Base-by-base conservation (phyloP, 2,113 vertebrate genomes). In the Pseudolaguvia tuberculata region DNA sequence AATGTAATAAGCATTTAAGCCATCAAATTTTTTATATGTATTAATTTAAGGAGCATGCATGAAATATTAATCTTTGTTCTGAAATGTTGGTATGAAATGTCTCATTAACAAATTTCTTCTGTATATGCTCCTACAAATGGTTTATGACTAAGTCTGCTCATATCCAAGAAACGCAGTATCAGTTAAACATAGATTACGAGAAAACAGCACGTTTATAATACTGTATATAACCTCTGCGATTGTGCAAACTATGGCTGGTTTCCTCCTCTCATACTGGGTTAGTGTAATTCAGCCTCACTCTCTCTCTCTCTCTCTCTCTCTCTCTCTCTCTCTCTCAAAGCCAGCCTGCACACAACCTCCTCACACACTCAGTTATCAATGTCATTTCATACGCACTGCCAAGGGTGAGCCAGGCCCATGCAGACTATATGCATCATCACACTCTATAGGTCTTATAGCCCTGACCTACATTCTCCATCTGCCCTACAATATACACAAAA, bases 281-380 rank as follows among this genome's bases (percentile, higher is more conserved):
- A 56, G 39, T 59, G 73, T 75, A 45, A 79, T 79, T 45, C 61
- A 76, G 78, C 65, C 61, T 53, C 47, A 27, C 78, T 52, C 47
- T 29, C 58, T 62, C 27, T 51, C 13, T 59, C 45, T 70, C 67
- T 39, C 39, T 62, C 31, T 39, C 18, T 62, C 18, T 39, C 29
- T 39, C 29, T 5, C 18, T 42, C n/a, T 23, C 35, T 25, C 39
- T 4, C 20, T 15, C 15, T 63, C n/a, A 35, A 39, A 76, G 25
- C 48, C 65, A 55, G 31, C 25, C 72, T 71, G 69, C 69, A 66
- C 58, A 39, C 57, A 72, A 42, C 48, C 55, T 53, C 72, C 10
- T 63, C 48, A 10, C 20, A 61, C 25, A 53, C 56, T 61, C 53
- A 59, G 25, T n/a, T 52, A 39, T 59, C 55, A 61, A 39, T 13